A percentile compares a stretch with the other conserved stretches of the same genome.
Evolutionary conservation across 2,113 vertebrate species (phyloP).

Genomic region (Anhinga rufa): DNA sequence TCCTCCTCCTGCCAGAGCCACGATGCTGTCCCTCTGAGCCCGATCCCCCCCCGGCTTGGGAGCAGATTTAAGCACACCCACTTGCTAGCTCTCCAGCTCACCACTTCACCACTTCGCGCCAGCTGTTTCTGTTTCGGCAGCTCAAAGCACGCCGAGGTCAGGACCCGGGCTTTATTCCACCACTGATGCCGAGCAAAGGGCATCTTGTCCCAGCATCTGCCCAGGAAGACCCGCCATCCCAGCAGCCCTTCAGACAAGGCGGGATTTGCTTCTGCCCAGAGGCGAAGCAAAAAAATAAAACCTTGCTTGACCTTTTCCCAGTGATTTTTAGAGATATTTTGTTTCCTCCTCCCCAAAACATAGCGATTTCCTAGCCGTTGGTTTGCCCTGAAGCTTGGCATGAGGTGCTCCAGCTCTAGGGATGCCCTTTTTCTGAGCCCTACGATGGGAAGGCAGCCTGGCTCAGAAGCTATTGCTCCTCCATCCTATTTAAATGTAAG

Average conservation of each 20-base stretch:
- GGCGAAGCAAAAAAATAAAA: neutral
- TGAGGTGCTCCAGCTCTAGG: neutral
- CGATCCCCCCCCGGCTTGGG: rapidly evolving
- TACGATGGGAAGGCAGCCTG: neutral
- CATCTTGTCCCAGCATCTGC: neutral
- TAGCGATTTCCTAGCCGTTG: neutral
- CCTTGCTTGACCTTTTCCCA: neutral
- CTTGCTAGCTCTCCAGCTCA: neutral
- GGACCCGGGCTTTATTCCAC: neutral
- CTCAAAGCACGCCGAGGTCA: rapidly evolving
- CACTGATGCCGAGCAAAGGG: neutral
- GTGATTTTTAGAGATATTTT: neutral
- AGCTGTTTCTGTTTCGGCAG: neutral
- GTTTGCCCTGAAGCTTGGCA: neutral
- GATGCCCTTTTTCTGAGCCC: neutral
- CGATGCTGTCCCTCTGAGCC: neutral
- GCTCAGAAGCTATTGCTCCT: neutral
- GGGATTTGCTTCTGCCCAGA: neutral
- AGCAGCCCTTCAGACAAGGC: neutral
- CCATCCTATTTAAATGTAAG: neutral
- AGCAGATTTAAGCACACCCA: neutral
- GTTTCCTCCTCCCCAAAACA: neutral
- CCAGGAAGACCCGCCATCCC: neutral
- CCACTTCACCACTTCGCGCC: too few species aligned
- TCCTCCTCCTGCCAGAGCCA: neutral